phyloP scores from a whole-genome alignment of 92 coral and sea anemone genomes.

The Zoanthus solanderi region DNA sequence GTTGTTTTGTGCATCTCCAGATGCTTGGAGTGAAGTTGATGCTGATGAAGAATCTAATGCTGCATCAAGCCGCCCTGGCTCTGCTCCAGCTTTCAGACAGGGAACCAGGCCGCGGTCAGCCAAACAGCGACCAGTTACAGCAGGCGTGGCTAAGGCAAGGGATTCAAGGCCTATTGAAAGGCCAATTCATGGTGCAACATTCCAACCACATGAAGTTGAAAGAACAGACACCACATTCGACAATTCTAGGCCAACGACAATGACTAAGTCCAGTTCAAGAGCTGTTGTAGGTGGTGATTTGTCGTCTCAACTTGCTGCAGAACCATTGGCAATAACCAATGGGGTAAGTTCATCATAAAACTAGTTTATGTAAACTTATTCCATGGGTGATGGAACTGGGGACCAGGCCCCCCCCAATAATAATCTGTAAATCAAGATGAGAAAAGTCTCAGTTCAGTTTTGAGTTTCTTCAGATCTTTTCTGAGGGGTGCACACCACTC shows the following conservation, averaged over 20 bases:
- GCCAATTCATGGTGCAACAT: background rate
- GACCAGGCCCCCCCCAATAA: too few relatives aligned
- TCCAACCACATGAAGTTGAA: background rate
- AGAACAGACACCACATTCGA: conserved; percentile 35
- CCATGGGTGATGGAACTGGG: background rate
- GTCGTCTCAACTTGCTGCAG: conserved; percentile 40
- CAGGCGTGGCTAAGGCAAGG: conserved; percentile 51
- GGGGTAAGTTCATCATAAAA: conserved; percentile 58
- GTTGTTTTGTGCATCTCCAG: conserved; percentile 23
- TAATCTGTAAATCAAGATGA: too few relatives aligned
- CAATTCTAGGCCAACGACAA: conserved; percentile 39
- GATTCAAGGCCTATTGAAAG: conserved; percentile 32
- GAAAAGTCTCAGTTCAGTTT: too few relatives aligned
- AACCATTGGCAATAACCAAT: conserved; percentile 77
- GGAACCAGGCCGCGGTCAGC: conserved; percentile 65
- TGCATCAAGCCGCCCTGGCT: conserved; percentile 87
- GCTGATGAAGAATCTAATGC: conserved; percentile 95
- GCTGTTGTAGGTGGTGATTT: conserved; percentile 41
- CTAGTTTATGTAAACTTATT: too few relatives aligned
- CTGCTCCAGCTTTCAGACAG: conserved; percentile 73
- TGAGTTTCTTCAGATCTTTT: too few relatives aligned
- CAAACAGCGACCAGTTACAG: conserved; percentile 78
- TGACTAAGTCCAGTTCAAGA: conserved; percentile 35
- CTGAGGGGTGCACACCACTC: too few relatives aligned
- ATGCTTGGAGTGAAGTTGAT: conserved; percentile 91